These are phyloP conservation scores for Tupaia tana DNA, from an alignment of 2,113 vertebrate species.

Conservation along the genomic window DNA sequence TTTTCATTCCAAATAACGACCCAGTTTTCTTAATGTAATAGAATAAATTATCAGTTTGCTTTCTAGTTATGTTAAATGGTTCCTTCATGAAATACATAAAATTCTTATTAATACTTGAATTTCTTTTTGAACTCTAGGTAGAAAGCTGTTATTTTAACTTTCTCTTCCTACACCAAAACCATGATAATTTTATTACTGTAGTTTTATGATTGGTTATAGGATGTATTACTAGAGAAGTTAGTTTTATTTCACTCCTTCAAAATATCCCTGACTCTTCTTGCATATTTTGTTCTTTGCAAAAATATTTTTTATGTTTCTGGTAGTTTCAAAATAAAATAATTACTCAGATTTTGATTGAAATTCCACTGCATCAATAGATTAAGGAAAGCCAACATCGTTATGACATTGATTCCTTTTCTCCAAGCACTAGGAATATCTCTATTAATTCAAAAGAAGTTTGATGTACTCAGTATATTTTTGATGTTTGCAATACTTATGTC, in stretches of 20 bases:
- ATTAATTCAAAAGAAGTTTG: neutral
- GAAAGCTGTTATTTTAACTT: neutral
- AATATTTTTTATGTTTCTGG: neutral
- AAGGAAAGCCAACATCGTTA: neutral
- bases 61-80: neutral
- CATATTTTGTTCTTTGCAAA: neutral
- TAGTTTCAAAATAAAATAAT: neutral
- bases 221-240: neutral
- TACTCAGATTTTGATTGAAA: constrained; percentile 24
- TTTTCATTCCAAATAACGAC: constrained; percentile 28
- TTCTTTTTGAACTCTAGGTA: neutral
- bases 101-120: constrained; percentile 4
- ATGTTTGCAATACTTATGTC: neutral
- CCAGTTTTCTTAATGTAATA: neutral
- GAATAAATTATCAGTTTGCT: constrained; percentile 5
- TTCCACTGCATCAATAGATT: neutral
- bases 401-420: neutral
- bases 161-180: neutral
- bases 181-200: neutral
- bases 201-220: neutral
- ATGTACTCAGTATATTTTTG: neutral
- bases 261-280: constrained; percentile 8
- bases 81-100: neutral
- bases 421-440: neutral
- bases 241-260: constrained; percentile 17